Percentiles rank a stretch among this genome's conserved stretches.
Evolutionary conservation across 1,140 invertebrate genomes (phyloP).

Genomic region (Drosophila nebulosa): DNA sequence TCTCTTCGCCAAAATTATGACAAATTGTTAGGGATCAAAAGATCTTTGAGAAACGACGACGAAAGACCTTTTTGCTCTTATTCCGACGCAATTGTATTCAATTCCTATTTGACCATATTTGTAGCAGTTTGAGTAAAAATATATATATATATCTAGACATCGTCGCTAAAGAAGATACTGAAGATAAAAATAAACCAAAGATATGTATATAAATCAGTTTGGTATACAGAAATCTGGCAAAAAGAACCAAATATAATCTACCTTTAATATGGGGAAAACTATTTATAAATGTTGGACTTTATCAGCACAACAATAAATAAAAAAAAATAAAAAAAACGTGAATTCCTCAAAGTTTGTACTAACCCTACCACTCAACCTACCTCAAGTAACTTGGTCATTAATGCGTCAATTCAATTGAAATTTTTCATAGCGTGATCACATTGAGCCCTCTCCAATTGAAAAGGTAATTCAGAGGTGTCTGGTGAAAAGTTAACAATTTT

Average conservation of each 20-base stretch:
- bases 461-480: neutral
- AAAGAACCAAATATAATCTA: neutral
- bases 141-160: too few relatives aligned
- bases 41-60: neutral
- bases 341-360: neutral
- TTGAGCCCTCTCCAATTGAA: neutral
- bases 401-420: slow-evolving; percentile 15
- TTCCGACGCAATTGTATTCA: slow-evolving; percentile 46
- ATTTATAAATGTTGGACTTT: slow-evolving; percentile 5
- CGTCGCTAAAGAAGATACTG: neutral
- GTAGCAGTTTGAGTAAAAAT: neutral
- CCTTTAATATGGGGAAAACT: neutral
- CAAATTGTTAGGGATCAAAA: slow-evolving; percentile 14
- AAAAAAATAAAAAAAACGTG: neutral
- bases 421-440: slow-evolving; percentile 13
- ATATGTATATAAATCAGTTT: neutral
- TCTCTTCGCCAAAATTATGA: slow-evolving; percentile 22
- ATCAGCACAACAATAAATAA: neutral
- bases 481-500: neutral
- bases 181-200: slow-evolving; percentile 34
- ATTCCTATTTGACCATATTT: slow-evolving; percentile 31
- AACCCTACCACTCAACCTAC: neutral
- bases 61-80: neutral
- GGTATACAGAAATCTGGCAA: too few relatives aligned
- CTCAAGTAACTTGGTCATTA: slow-evolving; percentile 25